Percentiles rank a stretch among this genome's conserved stretches.
Evolutionary conservation across 1,140 invertebrate species (phyloP).

Genomic region (Pseudobourletiella spinata): DNA sequence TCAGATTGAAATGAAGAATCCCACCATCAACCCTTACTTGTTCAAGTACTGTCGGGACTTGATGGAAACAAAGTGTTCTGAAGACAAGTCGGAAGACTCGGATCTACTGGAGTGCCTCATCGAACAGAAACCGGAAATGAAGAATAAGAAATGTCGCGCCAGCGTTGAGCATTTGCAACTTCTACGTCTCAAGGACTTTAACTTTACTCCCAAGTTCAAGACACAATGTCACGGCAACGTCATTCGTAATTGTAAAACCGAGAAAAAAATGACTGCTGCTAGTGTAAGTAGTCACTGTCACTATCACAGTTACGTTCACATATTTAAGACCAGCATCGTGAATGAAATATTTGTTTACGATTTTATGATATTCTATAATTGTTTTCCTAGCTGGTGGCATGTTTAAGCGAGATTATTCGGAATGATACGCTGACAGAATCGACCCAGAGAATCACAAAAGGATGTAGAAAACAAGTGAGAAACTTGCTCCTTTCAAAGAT

Average conservation of each 20-base stretch:
- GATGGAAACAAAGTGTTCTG: conserved; percentile 36
- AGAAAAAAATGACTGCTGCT: conserved; percentile 37
- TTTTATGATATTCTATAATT: conserved; percentile 35
- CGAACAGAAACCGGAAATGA: conserved; percentile 76
- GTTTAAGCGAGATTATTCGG: conserved; percentile 78
- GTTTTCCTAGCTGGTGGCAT: conserved; percentile 76
- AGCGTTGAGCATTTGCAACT: conserved; percentile 91
- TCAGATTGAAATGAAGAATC: conserved; percentile 49
- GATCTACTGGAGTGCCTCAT: conserved; percentile 91
- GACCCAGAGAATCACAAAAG: conserved; percentile 66
- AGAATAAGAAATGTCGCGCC: conserved; percentile 71
- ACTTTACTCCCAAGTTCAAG: conserved; percentile 92
- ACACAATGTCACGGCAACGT: conserved; percentile 81
- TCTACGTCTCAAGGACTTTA: conserved; percentile 85
- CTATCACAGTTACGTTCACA: too few species aligned
- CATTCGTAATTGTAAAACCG: conserved; percentile 56
- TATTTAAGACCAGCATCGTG: too few species aligned
- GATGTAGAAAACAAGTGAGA: conserved; percentile 72
- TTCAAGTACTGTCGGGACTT: conserved; percentile 31
- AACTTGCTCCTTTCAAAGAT: conserved; percentile 45
- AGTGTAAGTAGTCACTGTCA: conserved; percentile 42
- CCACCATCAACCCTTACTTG: conserved; percentile 32
- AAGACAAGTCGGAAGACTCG: conserved; percentile 41
- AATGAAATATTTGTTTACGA: not conserved
- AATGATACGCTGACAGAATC: conserved; percentile 75